Evolutionary conservation across 2,797 vertebrate genomes (phyloP), one percentile per base, ranked within the genome.

Genomic region (Darevskia nairensis): DNA sequence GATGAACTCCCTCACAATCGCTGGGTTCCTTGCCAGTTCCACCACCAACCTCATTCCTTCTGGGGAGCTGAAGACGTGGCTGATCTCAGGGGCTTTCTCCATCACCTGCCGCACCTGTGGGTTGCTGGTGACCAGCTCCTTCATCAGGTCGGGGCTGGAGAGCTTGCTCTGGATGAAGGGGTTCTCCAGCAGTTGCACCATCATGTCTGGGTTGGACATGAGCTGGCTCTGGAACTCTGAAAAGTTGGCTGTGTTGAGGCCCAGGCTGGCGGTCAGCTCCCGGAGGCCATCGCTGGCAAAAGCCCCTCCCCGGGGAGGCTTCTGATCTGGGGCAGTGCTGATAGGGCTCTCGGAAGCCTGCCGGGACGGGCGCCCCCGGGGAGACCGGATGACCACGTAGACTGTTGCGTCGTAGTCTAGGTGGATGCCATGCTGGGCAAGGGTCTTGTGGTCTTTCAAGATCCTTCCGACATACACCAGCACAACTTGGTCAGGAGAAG

Each of bases 1-100:
- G 97, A 98, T 98, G 98, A 99, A 98, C 92, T 98, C 98, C 95
- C 98, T 98, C 98, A 98, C 98, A 96, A 98, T 98, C 76, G 98
- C 98, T 0, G 98, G 98, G 95, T 98, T 98, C 88, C 97, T 96
- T 39, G 98, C 97, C 29, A 98, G 96, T 95, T 98, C 98, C 97
- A 98, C 97, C 5, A 98, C 98, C 97, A 98, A 97, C 96, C 98
- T 97, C 98, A 98, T 98, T 86, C 98, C 97, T 94, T 98, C 98
- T 0, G 98, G 98, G 90, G 98, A 98, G 96, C 98, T 98, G 71
- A 98, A 97, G 97, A 99, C 98, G 92, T 98, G 98, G 77, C 98
- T 98, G 88, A 98, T 98, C 94, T 99, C 98, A 0, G 98, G 98
- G 95, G 98, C 98, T 80, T 98, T 97, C 93, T 98, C 98, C 95